Percentiles rank a stretch among this genome's conserved stretches.
Conservation (phyloP, 2,113 vertebrate species). For the Fregetta grallaria region DNA sequence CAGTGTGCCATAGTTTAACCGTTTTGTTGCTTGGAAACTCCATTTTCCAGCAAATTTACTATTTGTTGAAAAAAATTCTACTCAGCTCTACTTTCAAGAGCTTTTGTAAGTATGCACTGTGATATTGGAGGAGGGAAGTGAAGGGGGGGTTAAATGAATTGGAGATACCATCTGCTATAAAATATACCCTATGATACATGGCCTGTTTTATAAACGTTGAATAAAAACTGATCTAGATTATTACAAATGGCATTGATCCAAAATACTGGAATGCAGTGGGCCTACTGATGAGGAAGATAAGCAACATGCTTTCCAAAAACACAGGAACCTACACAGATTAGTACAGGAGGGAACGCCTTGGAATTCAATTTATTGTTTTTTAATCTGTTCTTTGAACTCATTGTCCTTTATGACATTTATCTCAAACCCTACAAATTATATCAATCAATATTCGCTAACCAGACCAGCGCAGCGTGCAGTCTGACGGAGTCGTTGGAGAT, state of each 20-base stretch:
- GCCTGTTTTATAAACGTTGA: constrained; percentile 61
- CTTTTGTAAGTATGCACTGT: not conserved
- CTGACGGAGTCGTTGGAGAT: not conserved
- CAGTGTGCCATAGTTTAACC: not conserved
- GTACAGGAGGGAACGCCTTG: constrained; percentile 72
- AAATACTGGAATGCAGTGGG: constrained; percentile 65
- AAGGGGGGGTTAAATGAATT: constrained; percentile 18
- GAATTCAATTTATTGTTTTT: constrained; percentile 68
- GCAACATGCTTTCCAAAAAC: constrained; percentile 73
- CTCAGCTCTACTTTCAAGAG: constrained; percentile 20
- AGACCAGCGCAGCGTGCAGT: not conserved
- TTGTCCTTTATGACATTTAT: constrained; percentile 76
- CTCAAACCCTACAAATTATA: constrained; percentile 18
- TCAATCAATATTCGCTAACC: constrained; percentile 13
- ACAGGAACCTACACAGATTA: constrained; percentile 76
- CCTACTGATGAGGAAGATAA: constrained; percentile 73
- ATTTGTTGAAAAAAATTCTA: constrained; percentile 26
- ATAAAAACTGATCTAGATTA: constrained; percentile 63
- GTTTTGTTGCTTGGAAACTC: constrained; percentile 51
- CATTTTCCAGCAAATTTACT: constrained; percentile 37
- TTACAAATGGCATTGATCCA: constrained; percentile 66
- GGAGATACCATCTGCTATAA: constrained; percentile 67
- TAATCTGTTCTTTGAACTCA: constrained; percentile 75
- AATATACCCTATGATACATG: constrained; percentile 51
- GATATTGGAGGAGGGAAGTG: constrained; percentile 32